phyloP scores from a whole-genome alignment of 2,113 vertebrate species.

The Typhlomys cinereus region DNA sequence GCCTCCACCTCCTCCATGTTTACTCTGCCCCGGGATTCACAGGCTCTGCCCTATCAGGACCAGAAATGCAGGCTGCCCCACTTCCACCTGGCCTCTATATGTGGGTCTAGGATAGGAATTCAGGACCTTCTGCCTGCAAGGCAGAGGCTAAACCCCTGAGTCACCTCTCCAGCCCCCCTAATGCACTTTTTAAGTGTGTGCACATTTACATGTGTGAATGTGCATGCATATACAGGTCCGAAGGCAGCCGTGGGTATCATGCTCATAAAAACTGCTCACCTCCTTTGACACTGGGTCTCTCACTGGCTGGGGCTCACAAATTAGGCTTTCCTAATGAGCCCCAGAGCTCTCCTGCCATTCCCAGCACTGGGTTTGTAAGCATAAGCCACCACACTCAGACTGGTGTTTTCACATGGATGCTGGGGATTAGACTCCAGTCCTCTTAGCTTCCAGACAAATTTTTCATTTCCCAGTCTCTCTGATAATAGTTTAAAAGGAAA shows the following conservation, averaged over 20 bases:
- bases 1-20: too few relatives aligned
- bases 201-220: background rate
- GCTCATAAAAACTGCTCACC: background rate
- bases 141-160: too few relatives aligned
- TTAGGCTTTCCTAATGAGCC: background rate
- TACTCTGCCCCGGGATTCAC: too few relatives aligned
- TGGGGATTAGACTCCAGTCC: background rate
- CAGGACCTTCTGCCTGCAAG: too few relatives aligned
- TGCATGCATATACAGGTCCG: too few relatives aligned
- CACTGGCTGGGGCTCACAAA: background rate
- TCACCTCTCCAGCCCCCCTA: too few relatives aligned
- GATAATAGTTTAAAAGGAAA: conserved; percentile 26
- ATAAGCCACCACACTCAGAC: background rate
- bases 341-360: background rate
- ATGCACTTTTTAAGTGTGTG: too few relatives aligned
- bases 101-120: too few relatives aligned
- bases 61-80: too few relatives aligned
- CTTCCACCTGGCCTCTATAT: too few relatives aligned
- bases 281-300: background rate
- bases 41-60: too few relatives aligned
- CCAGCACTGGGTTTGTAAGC: background rate
- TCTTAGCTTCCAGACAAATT: background rate
- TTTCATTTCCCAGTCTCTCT: background rate
- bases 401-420: background rate
- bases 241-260: background rate